These are phyloP conservation scores for Balearica regulorum DNA, from an alignment of 2,797 vertebrate genomes.

Conservation along the genomic window DNA sequence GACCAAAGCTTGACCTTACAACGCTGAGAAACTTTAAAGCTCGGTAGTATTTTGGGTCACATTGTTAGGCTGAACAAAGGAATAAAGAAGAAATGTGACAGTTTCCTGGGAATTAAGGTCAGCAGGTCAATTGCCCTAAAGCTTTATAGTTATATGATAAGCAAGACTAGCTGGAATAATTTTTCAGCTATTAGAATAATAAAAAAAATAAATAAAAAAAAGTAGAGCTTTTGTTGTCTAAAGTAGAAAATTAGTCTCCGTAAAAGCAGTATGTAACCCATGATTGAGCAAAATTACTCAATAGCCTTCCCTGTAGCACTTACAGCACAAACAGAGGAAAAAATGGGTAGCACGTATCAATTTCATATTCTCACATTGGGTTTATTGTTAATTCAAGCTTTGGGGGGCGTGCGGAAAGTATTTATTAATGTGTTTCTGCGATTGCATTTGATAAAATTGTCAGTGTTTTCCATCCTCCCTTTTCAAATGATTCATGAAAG, in stretches of 20 bases:
- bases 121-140: conserved; percentile 80
- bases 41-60: conserved; percentile 75
- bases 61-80: conserved; percentile 74
- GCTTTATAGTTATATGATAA: conserved; percentile 77
- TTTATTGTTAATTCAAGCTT: conserved; percentile 20
- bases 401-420: background rate
- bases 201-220: background rate
- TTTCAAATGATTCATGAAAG: conserved; percentile 23
- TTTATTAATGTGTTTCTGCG: background rate
- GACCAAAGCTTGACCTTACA: conserved; percentile 77
- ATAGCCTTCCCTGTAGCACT: background rate
- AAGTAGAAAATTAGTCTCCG: conserved; percentile 35
- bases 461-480: background rate
- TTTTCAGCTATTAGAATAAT: conserved; percentile 63
- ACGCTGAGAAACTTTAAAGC: conserved; percentile 78
- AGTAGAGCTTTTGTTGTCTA: conserved; percentile 27
- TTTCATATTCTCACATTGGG: background rate
- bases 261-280: background rate
- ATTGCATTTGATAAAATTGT: background rate
- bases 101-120: conserved; percentile 84
- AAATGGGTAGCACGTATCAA: background rate
- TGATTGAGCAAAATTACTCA: conserved; percentile 35
- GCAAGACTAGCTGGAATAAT: conserved; percentile 64
- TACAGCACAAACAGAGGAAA: background rate
- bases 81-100: conserved; percentile 81